phyloP scores from a whole-genome alignment of 1,140 invertebrate genomes.

The Achroia grisella region DNA sequence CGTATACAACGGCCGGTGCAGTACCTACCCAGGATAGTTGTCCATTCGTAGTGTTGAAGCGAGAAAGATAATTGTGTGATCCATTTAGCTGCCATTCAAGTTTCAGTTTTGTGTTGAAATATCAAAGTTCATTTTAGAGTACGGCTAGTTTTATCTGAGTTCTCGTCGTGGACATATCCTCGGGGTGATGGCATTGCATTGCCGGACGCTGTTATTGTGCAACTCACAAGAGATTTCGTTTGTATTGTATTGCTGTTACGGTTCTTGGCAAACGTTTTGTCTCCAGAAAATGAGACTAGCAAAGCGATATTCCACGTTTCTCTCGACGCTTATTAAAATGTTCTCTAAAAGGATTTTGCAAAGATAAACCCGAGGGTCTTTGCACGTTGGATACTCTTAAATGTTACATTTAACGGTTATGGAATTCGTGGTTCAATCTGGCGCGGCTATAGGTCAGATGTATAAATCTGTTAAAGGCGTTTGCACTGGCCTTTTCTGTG shows the following conservation, averaged over 20 bases:
- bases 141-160: slow-evolving; percentile 6
- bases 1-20: slow-evolving; percentile 16
- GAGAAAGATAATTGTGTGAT: slow-evolving; percentile 33
- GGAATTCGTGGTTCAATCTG: slow-evolving; percentile 18
- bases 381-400: slow-evolving; percentile 1
- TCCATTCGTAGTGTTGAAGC: slow-evolving; percentile 44
- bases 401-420: slow-evolving; percentile 19
- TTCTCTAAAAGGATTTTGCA: not conserved
- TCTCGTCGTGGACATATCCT: slow-evolving; percentile 18
- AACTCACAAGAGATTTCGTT: slow-evolving; percentile 11
- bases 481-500: slow-evolving; percentile 7
- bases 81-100: slow-evolving; percentile 3
- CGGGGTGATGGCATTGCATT: slow-evolving; percentile 20
- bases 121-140: slow-evolving; percentile 13
- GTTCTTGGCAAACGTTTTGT: slow-evolving; percentile 10
- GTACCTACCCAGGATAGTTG: slow-evolving; percentile 30
- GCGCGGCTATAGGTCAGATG: slow-evolving; percentile 13
- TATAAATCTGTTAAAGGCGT: slow-evolving; percentile 11
- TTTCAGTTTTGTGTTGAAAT: slow-evolving; percentile 8
- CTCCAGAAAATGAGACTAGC: slow-evolving; percentile 6
- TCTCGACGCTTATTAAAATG: not conserved
- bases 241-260: slow-evolving; percentile 10
- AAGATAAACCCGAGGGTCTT: slow-evolving; percentile 4
- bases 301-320: not conserved
- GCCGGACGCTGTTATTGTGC: slow-evolving; percentile 19